Percentiles rank a stretch among this genome's conserved stretches.
phyloP scores from a whole-genome alignment of 1,140 invertebrate genomes.

The Delia radicum region DNA sequence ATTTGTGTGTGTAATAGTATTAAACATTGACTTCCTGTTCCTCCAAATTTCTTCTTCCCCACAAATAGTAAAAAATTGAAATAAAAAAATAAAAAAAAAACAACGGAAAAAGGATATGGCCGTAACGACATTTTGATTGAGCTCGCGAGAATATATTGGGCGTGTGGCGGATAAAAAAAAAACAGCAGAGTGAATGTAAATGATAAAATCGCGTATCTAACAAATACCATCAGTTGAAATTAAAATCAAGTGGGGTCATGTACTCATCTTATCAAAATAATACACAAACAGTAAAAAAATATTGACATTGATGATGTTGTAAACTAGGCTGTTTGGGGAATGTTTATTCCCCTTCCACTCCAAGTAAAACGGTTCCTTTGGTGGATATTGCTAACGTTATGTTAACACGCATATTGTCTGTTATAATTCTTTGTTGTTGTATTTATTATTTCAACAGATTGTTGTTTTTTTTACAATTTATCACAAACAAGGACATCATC shows the following conservation, averaged over 20 bases:
- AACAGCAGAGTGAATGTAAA: too few species aligned
- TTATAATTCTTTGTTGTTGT: constrained; percentile 20
- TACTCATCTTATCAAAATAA: neutral
- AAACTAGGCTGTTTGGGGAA: constrained; percentile 22
- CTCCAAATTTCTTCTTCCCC: neutral
- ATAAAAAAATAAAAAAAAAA: constrained; percentile 5
- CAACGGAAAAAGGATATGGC: constrained; percentile 10
- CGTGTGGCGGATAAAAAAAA: constrained; percentile 7
- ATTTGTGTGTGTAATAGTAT: neutral
- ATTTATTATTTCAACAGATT: constrained; percentile 1
- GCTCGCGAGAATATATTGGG: constrained; percentile 24
- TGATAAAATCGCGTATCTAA: constrained; percentile 13
- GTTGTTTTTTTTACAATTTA: constrained; percentile 9
- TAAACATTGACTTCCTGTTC: constrained; percentile 17
- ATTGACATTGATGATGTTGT: constrained; percentile 24
- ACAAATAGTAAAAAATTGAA: neutral
- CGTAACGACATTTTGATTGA: constrained; percentile 24
- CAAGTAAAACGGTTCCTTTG: neutral
- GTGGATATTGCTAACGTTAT: neutral
- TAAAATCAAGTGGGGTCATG: constrained; percentile 28
- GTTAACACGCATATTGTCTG: constrained; percentile 27
- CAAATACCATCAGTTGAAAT: constrained; percentile 21
- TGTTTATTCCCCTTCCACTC: neutral
- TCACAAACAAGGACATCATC: neutral
- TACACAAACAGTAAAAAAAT: neutral